Evolutionary conservation across 2,888 invertebrate genomes (phyloP).

Genomic region (Parascotia fuliginaria): DNA sequence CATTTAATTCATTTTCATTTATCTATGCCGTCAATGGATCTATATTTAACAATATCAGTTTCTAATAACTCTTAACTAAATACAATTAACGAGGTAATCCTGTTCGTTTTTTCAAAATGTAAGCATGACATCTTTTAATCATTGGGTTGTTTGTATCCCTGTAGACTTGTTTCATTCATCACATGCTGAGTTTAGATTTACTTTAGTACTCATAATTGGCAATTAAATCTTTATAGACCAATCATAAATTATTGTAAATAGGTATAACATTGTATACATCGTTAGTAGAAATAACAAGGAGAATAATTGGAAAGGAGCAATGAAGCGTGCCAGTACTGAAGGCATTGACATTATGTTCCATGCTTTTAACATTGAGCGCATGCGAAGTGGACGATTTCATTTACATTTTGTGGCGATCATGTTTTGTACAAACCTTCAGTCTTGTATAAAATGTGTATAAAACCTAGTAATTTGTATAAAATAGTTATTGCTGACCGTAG

Average conservation of each 20-base stretch:
- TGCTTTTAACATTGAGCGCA: neutral
- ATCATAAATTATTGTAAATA: slow-evolving; percentile 7
- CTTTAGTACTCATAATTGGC: slow-evolving; percentile 5
- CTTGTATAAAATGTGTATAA: neutral
- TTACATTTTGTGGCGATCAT: neutral
- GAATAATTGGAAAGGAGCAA: neutral
- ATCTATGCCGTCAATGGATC: too few species aligned
- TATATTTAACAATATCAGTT: neutral
- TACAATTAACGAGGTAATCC: slow-evolving; percentile 1
- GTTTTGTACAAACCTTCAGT: neutral
- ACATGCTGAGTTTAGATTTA: neutral
- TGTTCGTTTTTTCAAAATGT: neutral
- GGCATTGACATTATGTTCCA: slow-evolving; percentile 1
- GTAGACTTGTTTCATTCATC: neutral
- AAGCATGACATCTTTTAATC: neutral
- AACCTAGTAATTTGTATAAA: neutral
- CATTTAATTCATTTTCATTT: too few species aligned
- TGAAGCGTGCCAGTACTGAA: neutral
- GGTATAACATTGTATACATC: neutral
- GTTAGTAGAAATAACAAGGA: slow-evolving; percentile 1
- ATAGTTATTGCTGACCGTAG: neutral
- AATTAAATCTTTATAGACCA: slow-evolving; percentile 4
- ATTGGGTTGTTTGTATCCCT: neutral
- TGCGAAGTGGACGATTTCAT: neutral
- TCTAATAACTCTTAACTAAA: neutral